Base-by-base conservation (phyloP, 2,888 invertebrate species). In the Azorinus chamasolen region DNA sequence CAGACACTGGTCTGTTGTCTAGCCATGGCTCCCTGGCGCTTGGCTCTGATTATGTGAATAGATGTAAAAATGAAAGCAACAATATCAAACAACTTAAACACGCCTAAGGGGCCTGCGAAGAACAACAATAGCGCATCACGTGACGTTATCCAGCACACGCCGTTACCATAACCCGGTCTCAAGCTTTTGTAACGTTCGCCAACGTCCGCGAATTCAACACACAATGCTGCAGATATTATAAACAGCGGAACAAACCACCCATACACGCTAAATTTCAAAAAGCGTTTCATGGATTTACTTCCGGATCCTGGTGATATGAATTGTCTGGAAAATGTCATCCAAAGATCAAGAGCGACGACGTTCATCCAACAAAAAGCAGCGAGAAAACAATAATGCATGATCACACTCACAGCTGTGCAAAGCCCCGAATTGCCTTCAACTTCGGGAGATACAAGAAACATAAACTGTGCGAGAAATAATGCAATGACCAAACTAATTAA, bases 301-400 rank as follows among this genome's bases (percentile, higher is more conserved):
- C 64, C 53, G 12, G 76, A 62, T 8, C 76, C 80, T 6, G 79
- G 75, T 16, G 77, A 55, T 24, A 78, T 66, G 24, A 82, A 83
- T 18, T 69, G 71, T 32, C 80, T 85, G 4, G 85, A 86, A 75
- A 94, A 94, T 0, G 94, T 94, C 50, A 94, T 93, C 91, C 95
- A 95, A 90, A 95, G 94, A 89, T 95, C 95, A 87, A 94, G 93
- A 0, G 94, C 93, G 90, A 95, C 93, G 2, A 94, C 93, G 59
- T 94, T 93, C 93, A 94, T 94, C 95, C 95, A 95, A 72, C 93
- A 93, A 86, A 95, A 95, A 1, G 94, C 93, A 0, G 94, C 92
- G 68, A 95, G 89, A 87, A 94, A 94, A 78, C 93, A 91, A 89
- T 94, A 95, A 82, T 94, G 94, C 63, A 94, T 93, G 24, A 92